phyloP scores from a whole-genome alignment of 2,797 vertebrate genomes.

The Astyanax mexicanus region DNA sequence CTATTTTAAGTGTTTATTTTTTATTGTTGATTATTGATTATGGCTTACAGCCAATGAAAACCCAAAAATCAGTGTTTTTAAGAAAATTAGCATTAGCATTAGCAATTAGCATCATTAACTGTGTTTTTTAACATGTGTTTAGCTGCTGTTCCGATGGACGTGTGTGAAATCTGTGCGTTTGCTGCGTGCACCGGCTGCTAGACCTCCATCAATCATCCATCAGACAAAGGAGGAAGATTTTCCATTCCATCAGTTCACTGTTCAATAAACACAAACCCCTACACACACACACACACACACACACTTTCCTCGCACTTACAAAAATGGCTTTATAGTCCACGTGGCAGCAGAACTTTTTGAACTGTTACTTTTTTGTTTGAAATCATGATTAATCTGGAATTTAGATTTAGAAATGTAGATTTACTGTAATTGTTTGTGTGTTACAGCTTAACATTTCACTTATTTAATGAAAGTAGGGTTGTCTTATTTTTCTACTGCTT shows the following conservation, averaged over 20 bases:
- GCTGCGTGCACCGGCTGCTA: conserved; percentile 82
- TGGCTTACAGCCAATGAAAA: too few species aligned
- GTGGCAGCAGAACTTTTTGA: conserved; percentile 50
- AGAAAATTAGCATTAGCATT: too few species aligned
- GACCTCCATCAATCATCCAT: conserved; percentile 26
- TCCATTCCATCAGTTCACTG: conserved; percentile 23
- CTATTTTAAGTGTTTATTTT: too few species aligned
- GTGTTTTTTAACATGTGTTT: conserved; percentile 6
- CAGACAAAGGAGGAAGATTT: conserved; percentile 15
- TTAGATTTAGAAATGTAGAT: conserved; percentile 14
- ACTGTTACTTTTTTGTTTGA: conserved; percentile 70
- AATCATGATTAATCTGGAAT: conserved; percentile 33
- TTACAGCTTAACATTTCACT: conserved; percentile 59
- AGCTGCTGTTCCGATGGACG: conserved; percentile 72
- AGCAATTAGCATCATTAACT: not conserved
- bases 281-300: too few species aligned
- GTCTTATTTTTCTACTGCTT: conserved; percentile 58
- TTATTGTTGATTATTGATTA: too few species aligned
- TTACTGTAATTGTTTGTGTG: conserved; percentile 49
- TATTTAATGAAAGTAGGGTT: conserved; percentile 67
- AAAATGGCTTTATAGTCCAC: conserved; percentile 17
- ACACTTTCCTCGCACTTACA: not conserved
- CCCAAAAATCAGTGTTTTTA: too few species aligned
- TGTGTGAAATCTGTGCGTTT: conserved; percentile 82
- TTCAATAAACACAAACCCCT: too few species aligned